phyloP scores from a whole-genome alignment of 1,140 invertebrate species.

The Diabrotica virgifera region DNA sequence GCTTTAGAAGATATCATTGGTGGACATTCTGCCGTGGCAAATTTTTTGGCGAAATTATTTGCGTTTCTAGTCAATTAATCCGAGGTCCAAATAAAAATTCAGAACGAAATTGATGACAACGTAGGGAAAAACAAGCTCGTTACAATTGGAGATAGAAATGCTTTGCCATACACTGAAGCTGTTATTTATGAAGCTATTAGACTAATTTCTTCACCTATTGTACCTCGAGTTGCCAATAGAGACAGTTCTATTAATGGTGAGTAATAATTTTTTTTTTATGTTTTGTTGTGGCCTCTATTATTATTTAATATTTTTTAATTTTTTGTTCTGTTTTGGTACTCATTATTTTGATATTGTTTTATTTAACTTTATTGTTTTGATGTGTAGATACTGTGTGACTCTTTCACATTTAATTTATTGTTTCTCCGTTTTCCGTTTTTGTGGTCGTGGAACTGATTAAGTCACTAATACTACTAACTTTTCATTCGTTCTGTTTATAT shows the following conservation, averaged over 20 bases:
- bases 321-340: background rate
- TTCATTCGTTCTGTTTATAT: too few relatives aligned
- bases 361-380: too few relatives aligned
- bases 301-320: too few relatives aligned
- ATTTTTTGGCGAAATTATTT: conserved; percentile 64
- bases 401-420: too few relatives aligned
- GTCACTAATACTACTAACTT: too few relatives aligned
- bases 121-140: conserved; percentile 31
- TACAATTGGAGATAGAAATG: conserved; percentile 54
- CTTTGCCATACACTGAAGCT: conserved; percentile 78
- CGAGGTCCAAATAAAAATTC: conserved; percentile 63
- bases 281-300: background rate
- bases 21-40: conserved; percentile 83
- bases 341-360: too few relatives aligned
- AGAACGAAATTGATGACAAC: conserved; percentile 62
- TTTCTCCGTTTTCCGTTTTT: too few relatives aligned
- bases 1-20: conserved; percentile 83
- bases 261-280: background rate
- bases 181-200: conserved; percentile 75
- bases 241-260: conserved; percentile 65
- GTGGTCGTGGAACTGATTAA: too few relatives aligned
- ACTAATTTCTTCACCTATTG: conserved; percentile 80
- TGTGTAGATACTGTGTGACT: too few relatives aligned
- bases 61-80: conserved; percentile 48
- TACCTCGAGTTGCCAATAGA: conserved; percentile 82